phyloP scores from a whole-genome alignment of 1,140 invertebrate genomes.

The Trachelipus rathkii region DNA sequence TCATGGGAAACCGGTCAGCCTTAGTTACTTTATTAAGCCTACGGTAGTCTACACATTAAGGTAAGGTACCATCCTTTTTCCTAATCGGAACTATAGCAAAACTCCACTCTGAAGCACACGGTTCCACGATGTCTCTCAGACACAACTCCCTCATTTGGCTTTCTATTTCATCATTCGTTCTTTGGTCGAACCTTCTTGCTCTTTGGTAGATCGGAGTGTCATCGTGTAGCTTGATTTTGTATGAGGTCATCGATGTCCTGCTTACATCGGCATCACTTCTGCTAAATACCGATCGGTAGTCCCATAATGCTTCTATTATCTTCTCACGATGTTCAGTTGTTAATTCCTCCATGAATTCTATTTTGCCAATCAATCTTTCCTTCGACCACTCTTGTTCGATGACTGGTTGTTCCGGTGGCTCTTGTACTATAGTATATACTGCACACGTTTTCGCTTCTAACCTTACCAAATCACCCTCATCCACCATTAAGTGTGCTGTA shows the following conservation, averaged over 20 bases:
- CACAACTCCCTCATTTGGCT: background rate
- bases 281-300: background rate
- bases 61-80: background rate
- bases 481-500: no score
- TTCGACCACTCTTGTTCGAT: no score
- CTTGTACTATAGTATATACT: no score
- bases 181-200: background rate
- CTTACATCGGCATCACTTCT: background rate
- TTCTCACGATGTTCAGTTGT: no score
- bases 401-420: no score
- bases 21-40: background rate
- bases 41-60: background rate
- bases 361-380: no score
- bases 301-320: no score
- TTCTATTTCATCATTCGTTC: background rate
- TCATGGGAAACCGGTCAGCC: background rate
- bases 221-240: background rate
- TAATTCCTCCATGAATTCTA: no score
- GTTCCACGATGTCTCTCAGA: background rate
- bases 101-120: background rate
- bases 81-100: background rate
- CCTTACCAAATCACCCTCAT: no score
- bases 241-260: background rate
- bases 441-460: no score
- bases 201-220: background rate